Evolutionary conservation across 2,888 invertebrate genomes (phyloP).

Genomic region (Spodoptera exigua): DNA sequence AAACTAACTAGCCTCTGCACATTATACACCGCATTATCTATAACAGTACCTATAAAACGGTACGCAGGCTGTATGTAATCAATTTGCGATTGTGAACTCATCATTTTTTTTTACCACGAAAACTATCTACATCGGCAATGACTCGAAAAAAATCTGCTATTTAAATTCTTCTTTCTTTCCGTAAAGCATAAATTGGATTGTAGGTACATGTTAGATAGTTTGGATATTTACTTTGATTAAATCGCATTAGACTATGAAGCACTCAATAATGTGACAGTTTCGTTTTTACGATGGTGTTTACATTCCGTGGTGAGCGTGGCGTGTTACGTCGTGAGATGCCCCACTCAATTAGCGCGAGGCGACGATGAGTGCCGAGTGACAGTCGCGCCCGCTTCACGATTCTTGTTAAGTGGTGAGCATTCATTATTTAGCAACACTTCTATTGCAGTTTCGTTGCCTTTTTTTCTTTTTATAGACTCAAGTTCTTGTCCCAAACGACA

Average conservation of each 20-base stretch:
- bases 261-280: conserved; percentile 52
- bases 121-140: conserved; percentile 24
- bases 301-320: conserved; percentile 59
- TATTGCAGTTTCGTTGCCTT: conserved; percentile 40
- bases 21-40: conserved; percentile 61
- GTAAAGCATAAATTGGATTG: conserved; percentile 45
- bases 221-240: conserved; percentile 41
- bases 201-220: conserved; percentile 26
- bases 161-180: conserved; percentile 40
- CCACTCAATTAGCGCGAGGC: conserved; percentile 71
- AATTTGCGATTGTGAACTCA: conserved; percentile 4
- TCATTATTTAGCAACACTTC: conserved; percentile 67
- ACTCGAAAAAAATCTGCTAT: conserved; percentile 33
- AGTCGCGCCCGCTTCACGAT: conserved; percentile 62
- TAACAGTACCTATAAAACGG: conserved; percentile 56
- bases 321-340: conserved; percentile 60
- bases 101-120: conserved; percentile 16
- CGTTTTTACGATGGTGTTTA: conserved; percentile 68
- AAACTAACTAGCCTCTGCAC: conserved; percentile 65
- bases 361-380: conserved; percentile 71
- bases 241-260: conserved; percentile 34
- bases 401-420: conserved; percentile 64
- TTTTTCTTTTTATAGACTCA: conserved; percentile 41
- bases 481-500: conserved; percentile 42
- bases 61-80: conserved; percentile 13